A percentile compares a stretch with the other conserved stretches of the same genome.
These are phyloP conservation scores for Ranitomeya variabilis DNA, from an alignment of 2,113 vertebrate species.

Conservation along the genomic window DNA sequence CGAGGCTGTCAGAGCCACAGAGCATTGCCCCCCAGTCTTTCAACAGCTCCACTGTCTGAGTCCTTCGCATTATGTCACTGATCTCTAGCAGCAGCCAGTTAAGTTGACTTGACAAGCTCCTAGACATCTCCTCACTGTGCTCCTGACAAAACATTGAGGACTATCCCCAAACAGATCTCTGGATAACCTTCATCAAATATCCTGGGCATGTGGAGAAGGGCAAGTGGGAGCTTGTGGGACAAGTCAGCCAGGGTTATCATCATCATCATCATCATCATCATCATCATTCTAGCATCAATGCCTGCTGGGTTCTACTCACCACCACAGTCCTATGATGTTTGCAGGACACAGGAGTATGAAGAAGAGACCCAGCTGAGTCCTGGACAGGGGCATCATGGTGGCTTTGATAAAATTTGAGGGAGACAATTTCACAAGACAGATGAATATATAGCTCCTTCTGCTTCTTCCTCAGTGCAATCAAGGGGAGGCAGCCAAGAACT, in stretches of 20 bases:
- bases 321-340: conserved; percentile 94
- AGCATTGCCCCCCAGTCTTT: conserved; percentile 45
- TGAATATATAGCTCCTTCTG: conserved; percentile 54
- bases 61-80: conserved; percentile 37
- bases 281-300: conserved; percentile 1
- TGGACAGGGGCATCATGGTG: conserved; percentile 78
- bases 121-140: conserved; percentile 6
- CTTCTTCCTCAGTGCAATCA: conserved; percentile 32
- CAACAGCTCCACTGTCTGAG: conserved; percentile 40
- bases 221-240: conserved; percentile 48
- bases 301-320: conserved; percentile 76
- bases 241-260: conserved; percentile 49
- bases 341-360: conserved; percentile 91
- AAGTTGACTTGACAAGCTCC: conserved; percentile 17
- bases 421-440: conserved; percentile 43
- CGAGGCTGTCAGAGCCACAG: conserved; percentile 36
- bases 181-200: conserved; percentile 32
- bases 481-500: conserved; percentile 37
- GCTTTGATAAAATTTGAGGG: conserved; percentile 63
- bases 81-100: conserved; percentile 4
- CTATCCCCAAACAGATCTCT: conserved; percentile 29
- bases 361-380: conserved; percentile 86
- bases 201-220: conserved; percentile 44
- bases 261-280: conserved; percentile 4
- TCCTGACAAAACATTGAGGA: conserved; percentile 44